Evolutionary conservation across 2,888 invertebrate species (phyloP), one percentile per base, ranked within the genome.

Genomic region (Erannis defoliaria): DNA sequence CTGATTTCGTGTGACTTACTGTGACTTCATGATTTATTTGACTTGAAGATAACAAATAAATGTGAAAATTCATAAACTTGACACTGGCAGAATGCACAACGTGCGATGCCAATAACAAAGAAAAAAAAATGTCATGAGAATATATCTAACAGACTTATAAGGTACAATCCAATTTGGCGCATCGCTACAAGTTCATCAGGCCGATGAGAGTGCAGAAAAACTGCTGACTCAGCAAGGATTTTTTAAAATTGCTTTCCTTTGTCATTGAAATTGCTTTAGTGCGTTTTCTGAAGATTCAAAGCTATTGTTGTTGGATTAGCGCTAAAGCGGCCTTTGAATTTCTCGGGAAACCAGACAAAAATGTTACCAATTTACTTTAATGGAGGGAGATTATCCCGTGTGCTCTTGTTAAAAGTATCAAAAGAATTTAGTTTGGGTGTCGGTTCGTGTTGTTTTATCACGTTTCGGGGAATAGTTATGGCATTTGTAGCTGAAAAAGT

Each of bases 191-290:
- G 72, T 78, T 82, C 79, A 84, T 85, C 81, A 81, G 68, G 64
- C 65, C 61, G 68, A 78, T 81, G 78, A 80, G 76, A 68, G 62
- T 66, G 77, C 73, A 62, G 62, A 69, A 77, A 78, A 78, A 75
- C 51, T 65, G 76, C 72, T 72, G 71, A 72, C 62, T 76, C 77
- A 78, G 64, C 64, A 71, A 69, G 68, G 76, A 71, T 76, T 82
- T 85, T 78, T 72, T 68, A 78, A 55, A 82, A 82, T 84, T 82
- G 78, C 77, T 74, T 76, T 76, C 74, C 68, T 80, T 86, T 86
- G 82, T 85, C 77, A 75, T 73, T 76, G 69, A 77, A 81, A 83
- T 81, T 78, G 77, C 74, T 72, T 66, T 62, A 74, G 71, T 75
- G 70, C 71, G 71, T 70, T 67, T 68, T 62, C 45, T 66, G 64